These are phyloP conservation scores for Anguilla japonica DNA, from an alignment of 2,113 vertebrate genomes.

Conservation along the genomic window DNA sequence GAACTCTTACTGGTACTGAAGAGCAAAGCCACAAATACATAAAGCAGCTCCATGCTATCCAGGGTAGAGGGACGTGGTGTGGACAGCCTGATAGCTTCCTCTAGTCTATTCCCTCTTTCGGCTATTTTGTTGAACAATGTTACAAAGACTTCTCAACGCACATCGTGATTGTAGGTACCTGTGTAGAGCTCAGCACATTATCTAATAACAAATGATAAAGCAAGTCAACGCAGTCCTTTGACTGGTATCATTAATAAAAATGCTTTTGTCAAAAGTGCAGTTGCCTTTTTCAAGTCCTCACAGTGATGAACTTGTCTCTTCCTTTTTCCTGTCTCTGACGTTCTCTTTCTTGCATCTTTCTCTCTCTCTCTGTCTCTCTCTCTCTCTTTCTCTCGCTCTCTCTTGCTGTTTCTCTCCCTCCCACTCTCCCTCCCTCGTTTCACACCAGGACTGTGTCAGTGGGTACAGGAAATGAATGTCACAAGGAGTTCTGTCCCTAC, in stretches of 20 bases:
- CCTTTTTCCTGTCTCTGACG: background rate
- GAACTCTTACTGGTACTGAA: constrained; percentile 35
- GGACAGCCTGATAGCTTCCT: background rate
- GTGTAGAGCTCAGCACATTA: too few species aligned
- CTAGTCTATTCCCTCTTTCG: background rate
- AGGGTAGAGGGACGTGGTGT: background rate
- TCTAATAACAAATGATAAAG: background rate
- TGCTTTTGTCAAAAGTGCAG: background rate
- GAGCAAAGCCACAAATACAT: constrained; percentile 21
- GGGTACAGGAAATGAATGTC: constrained; percentile 3
- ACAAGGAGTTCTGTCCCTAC: background rate
- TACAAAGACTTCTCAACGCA: background rate
- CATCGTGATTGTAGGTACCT: background rate
- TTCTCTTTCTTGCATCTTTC: background rate
- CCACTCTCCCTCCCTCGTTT: background rate
- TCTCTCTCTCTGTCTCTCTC: background rate
- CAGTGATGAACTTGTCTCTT: constrained; percentile 2
- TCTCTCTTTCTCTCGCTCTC: background rate
- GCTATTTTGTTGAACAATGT: too few species aligned
- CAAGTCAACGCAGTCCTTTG: background rate
- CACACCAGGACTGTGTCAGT: background rate
- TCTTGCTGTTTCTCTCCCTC: too few species aligned
- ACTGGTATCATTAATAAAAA: background rate
- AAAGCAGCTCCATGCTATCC: constrained; percentile 20
- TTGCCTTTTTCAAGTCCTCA: background rate